Conservation (phyloP, 30 jellyfish, hydroid and myxozoan genomes). For the Chrysaora quinquecirrha region DNA sequence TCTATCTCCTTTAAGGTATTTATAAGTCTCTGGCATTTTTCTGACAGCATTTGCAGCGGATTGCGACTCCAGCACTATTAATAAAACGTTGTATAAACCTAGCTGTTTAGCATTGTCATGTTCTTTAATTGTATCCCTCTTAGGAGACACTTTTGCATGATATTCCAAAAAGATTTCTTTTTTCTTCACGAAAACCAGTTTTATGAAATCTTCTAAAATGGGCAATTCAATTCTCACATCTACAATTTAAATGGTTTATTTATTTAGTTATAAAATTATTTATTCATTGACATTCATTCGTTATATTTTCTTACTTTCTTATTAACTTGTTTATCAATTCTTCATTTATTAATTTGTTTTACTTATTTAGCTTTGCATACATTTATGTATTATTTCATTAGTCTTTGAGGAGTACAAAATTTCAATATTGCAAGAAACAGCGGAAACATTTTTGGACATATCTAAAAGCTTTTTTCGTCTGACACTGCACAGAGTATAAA, state of each 20-base stretch:
- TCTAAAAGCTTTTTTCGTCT: too few species aligned
- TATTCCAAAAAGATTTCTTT: conserved; percentile 20
- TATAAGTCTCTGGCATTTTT: conserved; percentile 20
- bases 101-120: neutral
- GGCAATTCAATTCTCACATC: conserved; percentile 34
- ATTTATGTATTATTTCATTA: too few species aligned
- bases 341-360: too few species aligned
- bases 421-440: too few species aligned
- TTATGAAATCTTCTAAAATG: conserved; percentile 44
- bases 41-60: conserved; percentile 71
- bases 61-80: conserved; percentile 72
- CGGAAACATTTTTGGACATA: too few species aligned
- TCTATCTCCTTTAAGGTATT: conserved; percentile 3
- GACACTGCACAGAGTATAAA: too few species aligned
- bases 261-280: too few species aligned
- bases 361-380: too few species aligned
- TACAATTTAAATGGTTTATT: conserved; percentile 9
- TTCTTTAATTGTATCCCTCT: neutral
- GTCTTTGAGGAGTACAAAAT: too few species aligned
- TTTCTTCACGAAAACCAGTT: conserved; percentile 21
- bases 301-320: too few species aligned
- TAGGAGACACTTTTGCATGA: conserved; percentile 40
- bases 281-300: too few species aligned
- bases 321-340: too few species aligned
- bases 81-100: conserved; percentile 39